These are phyloP conservation scores for Heliconius hortense DNA, from an alignment of 2,888 invertebrate species.

Conservation along the genomic window DNA sequence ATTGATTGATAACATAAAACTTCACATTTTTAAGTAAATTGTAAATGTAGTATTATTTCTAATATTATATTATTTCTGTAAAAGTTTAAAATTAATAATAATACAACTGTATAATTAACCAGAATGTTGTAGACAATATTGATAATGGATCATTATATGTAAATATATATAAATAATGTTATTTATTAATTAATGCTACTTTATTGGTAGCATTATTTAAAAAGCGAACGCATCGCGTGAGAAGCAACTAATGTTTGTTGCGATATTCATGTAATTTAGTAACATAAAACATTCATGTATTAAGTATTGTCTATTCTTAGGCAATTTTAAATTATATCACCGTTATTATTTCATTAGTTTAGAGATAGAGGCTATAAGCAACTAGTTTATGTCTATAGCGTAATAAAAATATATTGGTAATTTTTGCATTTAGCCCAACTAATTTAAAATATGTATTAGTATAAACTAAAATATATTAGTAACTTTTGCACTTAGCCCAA, in stretches of 20 bases:
- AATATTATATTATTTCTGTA: too few species aligned
- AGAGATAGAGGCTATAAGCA: not conserved
- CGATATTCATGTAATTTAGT: constrained; percentile 11
- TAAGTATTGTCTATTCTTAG: not conserved
- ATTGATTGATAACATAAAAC: too few species aligned
- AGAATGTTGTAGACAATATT: not conserved
- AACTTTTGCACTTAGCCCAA: too few species aligned
- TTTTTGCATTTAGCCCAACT: too few species aligned
- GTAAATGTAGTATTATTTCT: not conserved
- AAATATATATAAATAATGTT: not conserved
- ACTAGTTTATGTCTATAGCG: not conserved
- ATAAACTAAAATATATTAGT: not conserved
- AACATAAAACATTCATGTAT: constrained; percentile 1
- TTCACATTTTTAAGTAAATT: too few species aligned
- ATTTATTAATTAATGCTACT: not conserved
- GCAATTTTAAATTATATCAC: not conserved
- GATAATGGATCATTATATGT: not conserved
- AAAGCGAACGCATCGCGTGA: constrained; percentile 12
- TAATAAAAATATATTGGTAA: not conserved
- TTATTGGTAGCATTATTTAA: not conserved
- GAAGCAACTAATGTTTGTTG: not conserved
- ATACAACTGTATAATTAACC: not conserved
- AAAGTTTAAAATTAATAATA: not conserved
- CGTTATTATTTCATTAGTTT: not conserved
- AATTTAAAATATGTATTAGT: not conserved